Percentiles rank a stretch among this genome's conserved stretches.
These are phyloP conservation scores for Vulpes vulpes DNA, from an alignment of 2,113 vertebrate species.

Conservation along the genomic window DNA sequence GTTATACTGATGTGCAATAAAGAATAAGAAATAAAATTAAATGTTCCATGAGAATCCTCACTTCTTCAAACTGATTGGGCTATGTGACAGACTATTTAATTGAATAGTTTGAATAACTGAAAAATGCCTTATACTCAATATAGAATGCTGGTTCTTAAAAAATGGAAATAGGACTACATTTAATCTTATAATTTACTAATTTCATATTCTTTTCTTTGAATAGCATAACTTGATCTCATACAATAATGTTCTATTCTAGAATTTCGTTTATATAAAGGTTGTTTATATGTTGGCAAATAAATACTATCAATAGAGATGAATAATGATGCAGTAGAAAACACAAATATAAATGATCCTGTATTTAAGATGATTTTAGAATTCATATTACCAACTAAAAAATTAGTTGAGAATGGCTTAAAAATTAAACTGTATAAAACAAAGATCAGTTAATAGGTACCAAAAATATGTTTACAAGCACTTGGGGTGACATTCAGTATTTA, in stretches of 20 bases:
- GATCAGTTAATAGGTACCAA: background rate
- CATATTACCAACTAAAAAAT: background rate
- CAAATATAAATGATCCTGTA: background rate
- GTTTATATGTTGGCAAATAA: background rate
- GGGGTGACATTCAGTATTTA: background rate
- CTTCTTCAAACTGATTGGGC: background rate
- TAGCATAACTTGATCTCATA: background rate
- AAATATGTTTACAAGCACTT: background rate
- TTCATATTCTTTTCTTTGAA: background rate
- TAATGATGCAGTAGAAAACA: background rate
- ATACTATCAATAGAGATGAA: background rate
- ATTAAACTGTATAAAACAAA: background rate
- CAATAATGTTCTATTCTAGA: background rate
- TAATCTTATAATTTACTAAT: background rate
- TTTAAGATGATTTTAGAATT: background rate
- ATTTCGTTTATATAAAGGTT: background rate
- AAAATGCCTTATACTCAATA: background rate
- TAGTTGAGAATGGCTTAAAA: background rate
- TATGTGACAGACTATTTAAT: background rate
- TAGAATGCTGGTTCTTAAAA: background rate
- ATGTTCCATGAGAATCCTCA: background rate
- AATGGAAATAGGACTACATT: background rate
- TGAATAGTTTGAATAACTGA: background rate
- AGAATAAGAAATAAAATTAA: conserved; percentile 17
- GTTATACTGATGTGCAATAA: background rate